Percentiles rank a stretch among this genome's conserved stretches.
These are phyloP conservation scores for Limulus polyphemus DNA, from an alignment of 2,888 invertebrate genomes.

Conservation along the genomic window DNA sequence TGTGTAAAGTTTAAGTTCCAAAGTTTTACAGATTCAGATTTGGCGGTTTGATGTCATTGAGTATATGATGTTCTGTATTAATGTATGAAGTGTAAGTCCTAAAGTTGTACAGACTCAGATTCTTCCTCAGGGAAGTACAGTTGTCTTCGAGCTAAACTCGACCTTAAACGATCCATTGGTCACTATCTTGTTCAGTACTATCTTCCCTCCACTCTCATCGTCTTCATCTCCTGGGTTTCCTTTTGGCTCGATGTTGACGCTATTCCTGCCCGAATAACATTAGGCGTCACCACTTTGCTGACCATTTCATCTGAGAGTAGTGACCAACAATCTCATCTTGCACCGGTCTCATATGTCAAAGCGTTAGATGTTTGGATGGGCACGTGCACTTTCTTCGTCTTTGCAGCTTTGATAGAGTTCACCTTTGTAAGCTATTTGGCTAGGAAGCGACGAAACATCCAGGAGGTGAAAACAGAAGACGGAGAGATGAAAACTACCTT, in stretches of 20 bases:
- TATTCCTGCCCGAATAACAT: constrained; percentile 30
- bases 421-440: constrained; percentile 14
- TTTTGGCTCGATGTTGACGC: constrained; percentile 31
- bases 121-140: constrained; percentile 1
- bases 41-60: no score
- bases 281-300: constrained; percentile 30
- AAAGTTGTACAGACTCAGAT: background rate
- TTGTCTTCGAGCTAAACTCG: constrained; percentile 26
- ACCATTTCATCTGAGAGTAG: constrained; percentile 29
- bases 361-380: constrained; percentile 19
- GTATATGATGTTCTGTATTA: no score
- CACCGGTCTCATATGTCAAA: constrained; percentile 15
- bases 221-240: constrained; percentile 30
- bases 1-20: no score
- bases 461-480: no score
- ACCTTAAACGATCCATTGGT: constrained; percentile 26
- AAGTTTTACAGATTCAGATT: background rate
- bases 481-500: no score
- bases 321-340: constrained; percentile 12
- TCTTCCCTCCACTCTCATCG: constrained; percentile 30
- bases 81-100: no score
- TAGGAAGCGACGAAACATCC: constrained; percentile 12
- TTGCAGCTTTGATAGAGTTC: constrained; percentile 15
- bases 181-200: constrained; percentile 30
- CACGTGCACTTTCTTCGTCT: constrained; percentile 16